Evolutionary conservation across 1,140 invertebrate species (phyloP).

Genomic region (Solenopsis invicta): DNA sequence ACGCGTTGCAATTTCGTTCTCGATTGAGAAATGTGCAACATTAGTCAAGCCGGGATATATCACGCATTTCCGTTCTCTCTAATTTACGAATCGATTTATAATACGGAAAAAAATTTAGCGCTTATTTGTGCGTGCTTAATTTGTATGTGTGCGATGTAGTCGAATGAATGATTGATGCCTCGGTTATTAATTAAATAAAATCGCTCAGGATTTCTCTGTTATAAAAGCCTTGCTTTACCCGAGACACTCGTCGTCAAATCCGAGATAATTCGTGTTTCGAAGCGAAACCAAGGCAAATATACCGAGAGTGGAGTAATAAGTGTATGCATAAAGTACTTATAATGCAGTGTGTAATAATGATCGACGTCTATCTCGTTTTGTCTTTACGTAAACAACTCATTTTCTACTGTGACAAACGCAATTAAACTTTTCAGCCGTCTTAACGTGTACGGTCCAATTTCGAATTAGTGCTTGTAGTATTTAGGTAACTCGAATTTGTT

Average conservation of each 20-base stretch:
- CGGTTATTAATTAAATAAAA: slow-evolving; percentile 5
- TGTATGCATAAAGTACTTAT: not conserved
- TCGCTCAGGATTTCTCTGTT: not conserved
- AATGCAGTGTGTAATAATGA: slow-evolving; percentile 15
- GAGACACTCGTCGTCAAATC: not conserved
- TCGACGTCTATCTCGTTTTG: slow-evolving; percentile 36
- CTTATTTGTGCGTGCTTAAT: not conserved
- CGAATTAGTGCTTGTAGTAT: slow-evolving; percentile 39
- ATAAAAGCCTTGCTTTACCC: not conserved
- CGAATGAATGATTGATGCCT: not conserved
- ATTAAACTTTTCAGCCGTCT: slow-evolving; percentile 59
- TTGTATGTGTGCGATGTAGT: not conserved
- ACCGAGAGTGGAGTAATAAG: not conserved
- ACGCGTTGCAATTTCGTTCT: slow-evolving; percentile 28
- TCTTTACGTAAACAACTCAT: slow-evolving; percentile 31
- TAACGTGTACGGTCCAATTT: slow-evolving; percentile 30
- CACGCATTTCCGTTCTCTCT: not conserved
- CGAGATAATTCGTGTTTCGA: not conserved
- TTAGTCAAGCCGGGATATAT: not conserved
- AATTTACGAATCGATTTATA: slow-evolving; percentile 15
- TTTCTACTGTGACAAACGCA: slow-evolving; percentile 48
- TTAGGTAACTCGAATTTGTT: slow-evolving; percentile 44
- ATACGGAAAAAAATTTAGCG: not conserved
- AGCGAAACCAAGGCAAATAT: not conserved
- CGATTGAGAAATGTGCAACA: slow-evolving; percentile 34